phyloP scores from a whole-genome alignment of 2,888 invertebrate genomes.

The Hoplodrina ambigua region DNA sequence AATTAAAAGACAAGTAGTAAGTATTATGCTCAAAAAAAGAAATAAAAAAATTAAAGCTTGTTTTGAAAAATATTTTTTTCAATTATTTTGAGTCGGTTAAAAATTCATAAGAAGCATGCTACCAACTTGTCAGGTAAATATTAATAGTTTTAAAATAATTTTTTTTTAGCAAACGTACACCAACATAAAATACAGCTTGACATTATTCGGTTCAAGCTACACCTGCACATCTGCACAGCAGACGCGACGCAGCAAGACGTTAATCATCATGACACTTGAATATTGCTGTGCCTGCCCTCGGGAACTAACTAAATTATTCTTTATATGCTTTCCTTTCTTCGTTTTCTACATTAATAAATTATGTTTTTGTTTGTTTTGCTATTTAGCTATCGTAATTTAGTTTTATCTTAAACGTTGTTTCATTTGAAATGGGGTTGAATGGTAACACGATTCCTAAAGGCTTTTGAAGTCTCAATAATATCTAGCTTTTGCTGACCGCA shows the following conservation, averaged over 20 bases:
- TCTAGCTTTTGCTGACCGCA: too few relatives aligned
- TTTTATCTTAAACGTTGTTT: too few relatives aligned
- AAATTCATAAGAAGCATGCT: too few relatives aligned
- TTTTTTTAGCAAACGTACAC: neutral
- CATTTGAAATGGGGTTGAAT: too few relatives aligned
- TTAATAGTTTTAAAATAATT: neutral
- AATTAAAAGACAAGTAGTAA: too few relatives aligned
- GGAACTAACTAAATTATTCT: slow-evolving; percentile 30
- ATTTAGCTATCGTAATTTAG: too few relatives aligned
- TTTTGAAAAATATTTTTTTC: too few relatives aligned
- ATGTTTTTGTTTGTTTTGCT: neutral
- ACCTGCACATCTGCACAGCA: slow-evolving; percentile 33
- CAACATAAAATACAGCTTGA: neutral
- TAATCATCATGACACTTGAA: slow-evolving; percentile 41
- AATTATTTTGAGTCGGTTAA: too few relatives aligned
- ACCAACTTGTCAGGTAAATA: neutral
- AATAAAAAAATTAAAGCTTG: too few relatives aligned
- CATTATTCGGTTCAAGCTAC: neutral
- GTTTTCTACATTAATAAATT: neutral
- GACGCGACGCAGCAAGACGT: slow-evolving; percentile 11
- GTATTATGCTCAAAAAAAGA: too few relatives aligned
- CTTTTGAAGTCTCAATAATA: too few relatives aligned
- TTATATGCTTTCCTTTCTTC: slow-evolving; percentile 27
- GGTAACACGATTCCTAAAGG: too few relatives aligned
- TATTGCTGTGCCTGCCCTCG: slow-evolving; percentile 21